phyloP scores from a whole-genome alignment of 2,113 vertebrate species.

The Eublepharis macularius region DNA sequence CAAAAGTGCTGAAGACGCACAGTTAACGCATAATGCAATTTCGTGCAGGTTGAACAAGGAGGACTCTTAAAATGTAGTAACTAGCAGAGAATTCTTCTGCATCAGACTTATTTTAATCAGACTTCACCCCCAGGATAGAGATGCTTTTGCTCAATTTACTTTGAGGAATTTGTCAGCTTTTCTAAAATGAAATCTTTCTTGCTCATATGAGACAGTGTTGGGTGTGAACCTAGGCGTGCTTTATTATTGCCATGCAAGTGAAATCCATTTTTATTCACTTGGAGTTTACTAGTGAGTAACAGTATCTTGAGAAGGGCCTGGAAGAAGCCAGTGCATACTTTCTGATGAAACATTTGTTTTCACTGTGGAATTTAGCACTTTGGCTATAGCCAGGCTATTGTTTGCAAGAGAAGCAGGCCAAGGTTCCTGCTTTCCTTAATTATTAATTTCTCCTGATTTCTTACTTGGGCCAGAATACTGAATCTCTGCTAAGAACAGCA shows the following conservation, averaged over 20 bases:
- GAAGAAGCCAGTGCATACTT: background rate
- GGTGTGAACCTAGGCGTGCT: slow-evolving; percentile 12
- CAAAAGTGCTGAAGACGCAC: background rate
- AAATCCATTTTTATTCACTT: background rate
- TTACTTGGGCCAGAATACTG: background rate
- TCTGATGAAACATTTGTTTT: slow-evolving; percentile 20
- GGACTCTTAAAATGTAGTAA: slow-evolving; percentile 35
- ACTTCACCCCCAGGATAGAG: slow-evolving; percentile 64
- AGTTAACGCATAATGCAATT: background rate
- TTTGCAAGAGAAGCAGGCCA: background rate
- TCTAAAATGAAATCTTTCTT: slow-evolving; percentile 66
- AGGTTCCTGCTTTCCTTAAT: slow-evolving; percentile 2
- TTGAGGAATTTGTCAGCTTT: slow-evolving; percentile 65
- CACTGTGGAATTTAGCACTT: slow-evolving; percentile 11
- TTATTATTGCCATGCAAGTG: background rate
- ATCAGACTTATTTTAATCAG: slow-evolving; percentile 62
- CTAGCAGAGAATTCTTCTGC: slow-evolving; percentile 49
- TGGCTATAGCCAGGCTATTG: slow-evolving; percentile 14
- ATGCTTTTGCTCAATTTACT: slow-evolving; percentile 68
- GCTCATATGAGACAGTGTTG: background rate
- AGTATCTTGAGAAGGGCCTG: background rate
- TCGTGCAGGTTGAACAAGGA: background rate
- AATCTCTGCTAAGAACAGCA: background rate
- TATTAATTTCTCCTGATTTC: background rate
- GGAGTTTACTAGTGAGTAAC: background rate